Evolutionary conservation across 2,797 vertebrate genomes (phyloP).

Genomic region (Silurus aristotelis): DNA sequence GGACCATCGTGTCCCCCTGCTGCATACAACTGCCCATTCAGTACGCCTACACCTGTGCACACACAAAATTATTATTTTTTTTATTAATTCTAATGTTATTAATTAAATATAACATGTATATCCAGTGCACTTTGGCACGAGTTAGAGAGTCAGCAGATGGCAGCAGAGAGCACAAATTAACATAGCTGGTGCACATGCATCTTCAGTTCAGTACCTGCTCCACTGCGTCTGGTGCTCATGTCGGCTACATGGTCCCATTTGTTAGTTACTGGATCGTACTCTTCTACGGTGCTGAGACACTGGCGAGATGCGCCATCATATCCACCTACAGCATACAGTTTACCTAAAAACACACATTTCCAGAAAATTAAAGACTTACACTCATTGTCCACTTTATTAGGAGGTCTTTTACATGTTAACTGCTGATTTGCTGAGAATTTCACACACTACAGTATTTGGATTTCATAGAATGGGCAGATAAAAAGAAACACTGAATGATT

Average conservation of each 20-base stretch:
- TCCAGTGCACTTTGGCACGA: neutral
- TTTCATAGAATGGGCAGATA: too few species aligned
- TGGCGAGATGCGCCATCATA: slow-evolving; percentile 94
- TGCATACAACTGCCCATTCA: slow-evolving; percentile 88
- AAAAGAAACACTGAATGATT: too few species aligned
- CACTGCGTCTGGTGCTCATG: slow-evolving; percentile 96
- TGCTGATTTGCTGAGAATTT: neutral
- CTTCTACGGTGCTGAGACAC: slow-evolving; percentile 94
- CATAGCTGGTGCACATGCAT: neutral
- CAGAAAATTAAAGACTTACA: slow-evolving; percentile 74
- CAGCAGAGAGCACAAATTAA: neutral
- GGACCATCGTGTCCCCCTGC: slow-evolving; percentile 93
- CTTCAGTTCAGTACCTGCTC: slow-evolving; percentile 80
- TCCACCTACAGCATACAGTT: slow-evolving; percentile 91
- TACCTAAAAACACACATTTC: slow-evolving; percentile 72
- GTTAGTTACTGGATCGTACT: slow-evolving; percentile 87
- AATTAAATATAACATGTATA: neutral
- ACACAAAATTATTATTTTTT: neutral
- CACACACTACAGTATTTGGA: too few species aligned
- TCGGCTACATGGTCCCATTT: slow-evolving; percentile 91
- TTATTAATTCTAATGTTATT: too few species aligned
- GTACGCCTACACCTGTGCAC: slow-evolving; percentile 86
- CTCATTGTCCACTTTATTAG: neutral
- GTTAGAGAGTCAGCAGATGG: slow-evolving; percentile 1
- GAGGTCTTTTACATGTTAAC: neutral